Evolutionary conservation across 2,888 invertebrate species (phyloP).

Genomic region (Agonopterix subpropinquella): DNA sequence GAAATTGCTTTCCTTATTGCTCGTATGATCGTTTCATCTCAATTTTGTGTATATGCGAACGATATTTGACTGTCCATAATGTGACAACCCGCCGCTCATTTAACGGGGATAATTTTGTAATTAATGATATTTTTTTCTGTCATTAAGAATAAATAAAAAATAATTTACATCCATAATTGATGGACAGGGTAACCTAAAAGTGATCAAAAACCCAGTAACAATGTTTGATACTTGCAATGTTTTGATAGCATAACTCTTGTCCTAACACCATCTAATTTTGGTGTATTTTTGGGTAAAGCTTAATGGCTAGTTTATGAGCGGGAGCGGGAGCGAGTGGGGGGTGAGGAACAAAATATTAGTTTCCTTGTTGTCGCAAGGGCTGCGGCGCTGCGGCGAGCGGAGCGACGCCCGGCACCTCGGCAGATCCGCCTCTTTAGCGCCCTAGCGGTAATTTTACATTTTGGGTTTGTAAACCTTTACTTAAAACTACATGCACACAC

Average conservation of each 20-base stretch:
- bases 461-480: constrained; percentile 76
- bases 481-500: constrained; percentile 49
- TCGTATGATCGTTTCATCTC: constrained; percentile 52
- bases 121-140: too few relatives aligned
- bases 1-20: constrained; percentile 56
- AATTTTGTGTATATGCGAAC: constrained; percentile 43
- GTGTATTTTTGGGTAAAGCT: not conserved
- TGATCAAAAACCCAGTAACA: too few relatives aligned
- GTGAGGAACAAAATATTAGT: constrained; percentile 76
- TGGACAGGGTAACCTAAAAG: not conserved
- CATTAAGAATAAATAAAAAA: not conserved
- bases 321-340: constrained; percentile 47
- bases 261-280: too few relatives aligned
- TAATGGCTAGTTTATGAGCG: constrained; percentile 17
- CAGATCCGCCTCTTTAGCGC: constrained; percentile 71
- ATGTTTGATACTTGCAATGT: too few relatives aligned
- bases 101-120: not conserved
- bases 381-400: constrained; percentile 71
- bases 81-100: constrained; percentile 48
- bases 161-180: constrained; percentile 5
- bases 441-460: constrained; percentile 74
- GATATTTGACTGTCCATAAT: constrained; percentile 41
- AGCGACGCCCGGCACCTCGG: constrained; percentile 64
- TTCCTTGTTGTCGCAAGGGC: constrained; percentile 78
- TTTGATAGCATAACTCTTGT: too few relatives aligned